Conservation (phyloP, 2,113 vertebrate species). For the Mola mola region DNA sequence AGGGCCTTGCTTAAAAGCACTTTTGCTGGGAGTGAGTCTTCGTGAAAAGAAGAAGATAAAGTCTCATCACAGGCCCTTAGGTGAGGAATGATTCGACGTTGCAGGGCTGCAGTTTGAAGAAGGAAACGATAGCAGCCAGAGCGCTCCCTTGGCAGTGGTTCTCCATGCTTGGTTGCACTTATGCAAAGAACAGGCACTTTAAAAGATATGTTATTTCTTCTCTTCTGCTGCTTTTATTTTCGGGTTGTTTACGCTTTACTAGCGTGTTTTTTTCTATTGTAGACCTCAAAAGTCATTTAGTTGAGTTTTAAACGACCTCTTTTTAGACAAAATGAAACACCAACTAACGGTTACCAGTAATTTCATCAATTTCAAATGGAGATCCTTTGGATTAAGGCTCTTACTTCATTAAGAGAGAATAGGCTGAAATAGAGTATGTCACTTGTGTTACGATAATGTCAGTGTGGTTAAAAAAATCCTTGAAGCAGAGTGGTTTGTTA, state of each 20-base stretch:
- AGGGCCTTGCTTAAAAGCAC: constrained; percentile 11
- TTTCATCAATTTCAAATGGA: constrained; percentile 9
- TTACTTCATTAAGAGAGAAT: constrained; percentile 7
- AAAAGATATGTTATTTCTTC: constrained; percentile 21
- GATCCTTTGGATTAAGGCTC: constrained; percentile 2
- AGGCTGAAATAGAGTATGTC: constrained; percentile 16
- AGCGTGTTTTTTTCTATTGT: neutral
- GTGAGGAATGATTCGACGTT: constrained; percentile 9
- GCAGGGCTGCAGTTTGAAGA: constrained; percentile 36
- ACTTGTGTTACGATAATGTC: constrained; percentile 19
- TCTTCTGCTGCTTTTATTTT: constrained; percentile 22
- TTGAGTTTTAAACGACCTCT: constrained; percentile 6
- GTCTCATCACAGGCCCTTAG: constrained; percentile 7
- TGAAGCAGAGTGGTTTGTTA: neutral
- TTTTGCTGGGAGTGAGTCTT: constrained; percentile 11
- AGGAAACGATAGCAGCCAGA: constrained; percentile 31
- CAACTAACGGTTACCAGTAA: constrained; percentile 9
- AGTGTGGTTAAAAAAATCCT: constrained; percentile 26
- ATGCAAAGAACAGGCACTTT: constrained; percentile 21
- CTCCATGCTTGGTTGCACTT: constrained; percentile 37
- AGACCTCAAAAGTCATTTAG: neutral
- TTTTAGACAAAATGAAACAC: constrained; percentile 3
- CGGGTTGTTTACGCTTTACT: constrained; percentile 16
- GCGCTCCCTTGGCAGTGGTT: constrained; percentile 38
- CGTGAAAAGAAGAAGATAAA: no score